These are phyloP conservation scores for Cataglyphis cursor DNA, from an alignment of 2,888 invertebrate genomes.

Conservation along the genomic window DNA sequence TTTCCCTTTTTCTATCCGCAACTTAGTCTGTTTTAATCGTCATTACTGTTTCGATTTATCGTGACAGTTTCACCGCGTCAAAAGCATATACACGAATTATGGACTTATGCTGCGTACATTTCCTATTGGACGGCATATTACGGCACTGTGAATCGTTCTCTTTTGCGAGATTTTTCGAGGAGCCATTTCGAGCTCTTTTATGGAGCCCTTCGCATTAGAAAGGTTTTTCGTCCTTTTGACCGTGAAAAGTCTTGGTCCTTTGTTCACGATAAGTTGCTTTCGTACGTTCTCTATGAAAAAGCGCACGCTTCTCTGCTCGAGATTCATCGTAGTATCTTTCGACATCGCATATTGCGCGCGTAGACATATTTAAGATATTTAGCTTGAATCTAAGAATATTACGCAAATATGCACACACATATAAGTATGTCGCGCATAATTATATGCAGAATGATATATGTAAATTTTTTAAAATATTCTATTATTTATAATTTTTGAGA, in stretches of 20 bases:
- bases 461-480: neutral
- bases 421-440: neutral
- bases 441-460: neutral
- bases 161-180: neutral
- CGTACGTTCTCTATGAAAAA: neutral
- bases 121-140: slow-evolving; percentile 73
- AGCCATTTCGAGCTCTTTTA: neutral
- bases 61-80: neutral
- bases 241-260: neutral
- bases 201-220: neutral
- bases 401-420: slow-evolving; percentile 3
- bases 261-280: slow-evolving; percentile 39
- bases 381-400: slow-evolving; percentile 15
- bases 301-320: slow-evolving; percentile 40
- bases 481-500: neutral
- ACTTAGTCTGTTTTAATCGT: slow-evolving; percentile 1
- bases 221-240: neutral
- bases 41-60: neutral
- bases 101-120: slow-evolving; percentile 64
- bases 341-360: slow-evolving; percentile 7
- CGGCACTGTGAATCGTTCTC: slow-evolving; percentile 55
- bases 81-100: slow-evolving; percentile 55
- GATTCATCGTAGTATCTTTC: slow-evolving; percentile 44
- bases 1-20: neutral
- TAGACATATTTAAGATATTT: neutral